Base-by-base conservation (phyloP, 2,888 invertebrate genomes). In the Eilema depressum region DNA sequence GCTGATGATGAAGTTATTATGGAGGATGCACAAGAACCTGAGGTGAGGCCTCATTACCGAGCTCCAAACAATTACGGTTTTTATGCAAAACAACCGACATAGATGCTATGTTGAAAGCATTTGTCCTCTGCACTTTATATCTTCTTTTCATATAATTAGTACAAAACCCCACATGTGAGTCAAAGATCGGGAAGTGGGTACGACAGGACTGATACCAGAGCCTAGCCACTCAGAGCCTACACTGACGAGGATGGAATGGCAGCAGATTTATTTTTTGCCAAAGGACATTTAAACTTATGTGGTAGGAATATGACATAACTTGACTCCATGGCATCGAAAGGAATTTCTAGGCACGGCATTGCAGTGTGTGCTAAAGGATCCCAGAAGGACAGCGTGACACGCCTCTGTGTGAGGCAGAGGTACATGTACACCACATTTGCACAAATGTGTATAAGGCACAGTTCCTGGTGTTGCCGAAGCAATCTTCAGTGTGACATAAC, bases 1-100 rank as follows among this genome's bases (percentile, higher is more conserved):
- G 96, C 92, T 26, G 94, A 95, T 69, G 93, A 96, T 86, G 95
- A 93, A 70, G 88, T 90, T 64, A 89, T 94, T 68, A 87, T 91
- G 88, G 89, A 91, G 71, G 92, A 93, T 69, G 84, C 87, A 30
- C 91, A 94, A 69, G 95, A 94, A 81, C 91, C 91, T 64, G 95
- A 96, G 87, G 96, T 95, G 87, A 96, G 96, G 80, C 73, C 76
- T 77, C 78, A 68, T 78, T 78, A 76, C 56, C 68, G 65, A 81
- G 69, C 76, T 73, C 65, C 67, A 71, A 74, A 56, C 59, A 56
- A 73, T 63, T 73, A 70, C n/a, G 66, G 66, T 73, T 79, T 62
- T 66, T 68, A 60, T 68, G 20, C 41, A 41, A 63, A 33, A 20
- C 47, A 28, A 65, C 33, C 23, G 33, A 11, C 25, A 23, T 53